Evolutionary conservation across 2,797 vertebrate species (phyloP), one percentile per base, ranked within the genome.

Genomic region (Acanthurus leucopareius): DNA sequence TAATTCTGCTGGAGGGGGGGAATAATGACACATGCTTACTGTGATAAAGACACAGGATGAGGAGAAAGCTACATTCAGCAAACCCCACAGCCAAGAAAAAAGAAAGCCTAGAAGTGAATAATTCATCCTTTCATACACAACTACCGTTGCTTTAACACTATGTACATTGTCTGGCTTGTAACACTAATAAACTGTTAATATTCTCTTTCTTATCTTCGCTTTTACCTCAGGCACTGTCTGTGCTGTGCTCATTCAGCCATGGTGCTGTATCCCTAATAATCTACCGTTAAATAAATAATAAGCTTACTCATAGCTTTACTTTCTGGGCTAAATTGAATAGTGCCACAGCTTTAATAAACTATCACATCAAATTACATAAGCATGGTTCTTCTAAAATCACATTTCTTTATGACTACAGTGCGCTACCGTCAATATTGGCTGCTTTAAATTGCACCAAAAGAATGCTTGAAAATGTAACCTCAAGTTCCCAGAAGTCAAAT

Each of bases 391-490:
- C 51, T 42, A 42, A 48, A 59, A 53, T 57, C 54, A 28, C 9
- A 35, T 48, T 63, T 72, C 17, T 19, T 6, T 42, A 25, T 57
- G 10, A 66, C 19, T 52, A 11, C 64, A 61, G 17, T 38, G 16
- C 48, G 19, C 66, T 44, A 14, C 45, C 32, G 17, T 20, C 32
- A 44, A 60, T 49, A 16, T 19, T 51, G 53, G 66, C 49, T 59
- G 49, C 64, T 70, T 61, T 47, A 38, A 52, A 73, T 54, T 14
- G 49, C 61, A 61, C 42, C 54, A 20, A 16, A 69, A 61, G 56
- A 62, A 64, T 60, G 63, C 40, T 68, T 48, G 25, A 74, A 68
- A 56, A 69, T 47, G 11, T 15, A 58, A 60, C 40, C 52, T 40
- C 14, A 32, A 40, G 47, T 69, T 32, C 67, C 59, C 63, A 69